Evolutionary conservation across 2,888 invertebrate genomes (phyloP).

Genomic region (Cataglyphis rosenhaueri): DNA sequence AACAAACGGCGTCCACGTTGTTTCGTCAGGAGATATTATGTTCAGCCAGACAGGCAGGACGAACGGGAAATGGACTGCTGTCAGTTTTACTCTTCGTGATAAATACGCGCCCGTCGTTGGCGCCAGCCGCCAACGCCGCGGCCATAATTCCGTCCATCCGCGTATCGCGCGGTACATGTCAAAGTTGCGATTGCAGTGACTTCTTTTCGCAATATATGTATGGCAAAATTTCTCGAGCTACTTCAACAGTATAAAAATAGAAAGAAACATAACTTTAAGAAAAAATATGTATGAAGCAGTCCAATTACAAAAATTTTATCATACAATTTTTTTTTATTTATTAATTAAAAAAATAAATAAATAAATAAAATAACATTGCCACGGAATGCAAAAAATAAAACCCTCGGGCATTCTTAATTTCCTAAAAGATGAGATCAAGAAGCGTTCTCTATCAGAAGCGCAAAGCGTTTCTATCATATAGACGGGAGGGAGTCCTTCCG

Average conservation of each 20-base stretch:
- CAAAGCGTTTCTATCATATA: not conserved
- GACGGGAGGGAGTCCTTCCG: not conserved
- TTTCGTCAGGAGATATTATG: constrained; percentile 84
- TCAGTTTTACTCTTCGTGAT: constrained; percentile 84
- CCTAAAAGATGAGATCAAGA: not conserved
- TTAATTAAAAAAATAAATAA: not conserved
- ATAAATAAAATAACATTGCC: not conserved
- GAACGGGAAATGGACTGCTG: constrained; percentile 85
- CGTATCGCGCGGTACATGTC: constrained; percentile 25
- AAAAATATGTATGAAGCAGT: not conserved
- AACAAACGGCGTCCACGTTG: constrained; percentile 85
- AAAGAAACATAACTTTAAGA: not conserved
- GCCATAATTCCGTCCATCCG: constrained; percentile 61
- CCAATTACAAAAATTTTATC: not conserved
- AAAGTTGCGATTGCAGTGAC: constrained; percentile 27
- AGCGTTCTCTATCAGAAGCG: not conserved
- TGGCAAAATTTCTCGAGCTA: not conserved
- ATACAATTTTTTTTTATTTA: not conserved
- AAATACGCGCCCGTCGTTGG: constrained; percentile 77
- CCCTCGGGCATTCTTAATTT: not conserved
- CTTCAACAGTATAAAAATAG: not conserved
- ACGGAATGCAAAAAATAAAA: not conserved
- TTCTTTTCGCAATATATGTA: not conserved
- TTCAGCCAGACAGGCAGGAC: constrained; percentile 82
- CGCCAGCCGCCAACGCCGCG: constrained; percentile 37